phyloP scores from a whole-genome alignment of 2,113 vertebrate species.

The Leucopsar rothschildi region DNA sequence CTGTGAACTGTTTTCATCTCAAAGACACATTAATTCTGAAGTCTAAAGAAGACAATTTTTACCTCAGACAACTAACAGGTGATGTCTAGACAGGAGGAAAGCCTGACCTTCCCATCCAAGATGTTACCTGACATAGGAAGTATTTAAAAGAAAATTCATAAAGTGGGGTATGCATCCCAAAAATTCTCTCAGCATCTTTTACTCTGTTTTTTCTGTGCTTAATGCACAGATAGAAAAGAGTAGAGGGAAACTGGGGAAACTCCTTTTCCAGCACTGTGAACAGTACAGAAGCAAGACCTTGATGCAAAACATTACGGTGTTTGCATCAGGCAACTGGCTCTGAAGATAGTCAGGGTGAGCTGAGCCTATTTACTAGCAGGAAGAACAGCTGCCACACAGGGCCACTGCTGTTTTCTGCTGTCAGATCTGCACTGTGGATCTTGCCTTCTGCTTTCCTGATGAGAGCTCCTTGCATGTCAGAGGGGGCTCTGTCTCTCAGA shows the following conservation, averaged over 20 bases:
- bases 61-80: neutral
- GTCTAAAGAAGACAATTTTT: neutral
- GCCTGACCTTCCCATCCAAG: neutral
- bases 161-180: neutral
- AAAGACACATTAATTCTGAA: neutral
- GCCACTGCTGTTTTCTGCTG: neutral
- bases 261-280: conserved; percentile 41
- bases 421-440: conserved; percentile 29
- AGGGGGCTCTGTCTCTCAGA: neutral
- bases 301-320: conserved; percentile 51
- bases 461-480: neutral
- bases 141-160: neutral
- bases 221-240: neutral
- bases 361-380: conserved; percentile 24
- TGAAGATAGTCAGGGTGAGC: conserved; percentile 60
- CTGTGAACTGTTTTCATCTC: neutral
- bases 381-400: neutral
- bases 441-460: conserved; percentile 24
- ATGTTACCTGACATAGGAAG: neutral
- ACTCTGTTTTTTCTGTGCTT: neutral
- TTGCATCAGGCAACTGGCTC: conserved; percentile 56
- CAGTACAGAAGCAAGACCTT: conserved; percentile 19
- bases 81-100: neutral
- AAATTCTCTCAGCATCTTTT: neutral
- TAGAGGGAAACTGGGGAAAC: neutral